These are phyloP conservation scores for Vanacampus margaritifer DNA, from an alignment of 2,113 vertebrate genomes.

Conservation along the genomic window DNA sequence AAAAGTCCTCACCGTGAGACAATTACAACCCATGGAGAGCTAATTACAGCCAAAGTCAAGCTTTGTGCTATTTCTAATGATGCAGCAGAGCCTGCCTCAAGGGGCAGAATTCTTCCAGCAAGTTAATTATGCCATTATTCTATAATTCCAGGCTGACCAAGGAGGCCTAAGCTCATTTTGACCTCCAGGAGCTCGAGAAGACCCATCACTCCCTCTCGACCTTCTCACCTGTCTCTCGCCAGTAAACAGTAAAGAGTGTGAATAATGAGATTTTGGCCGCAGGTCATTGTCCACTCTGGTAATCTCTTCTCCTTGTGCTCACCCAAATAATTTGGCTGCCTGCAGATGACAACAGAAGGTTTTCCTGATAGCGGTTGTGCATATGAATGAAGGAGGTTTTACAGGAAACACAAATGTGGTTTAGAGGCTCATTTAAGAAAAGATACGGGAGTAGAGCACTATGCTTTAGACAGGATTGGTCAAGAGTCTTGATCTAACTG, in stretches of 20 bases:
- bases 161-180: slow-evolving; percentile 32
- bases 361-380: slow-evolving; percentile 36
- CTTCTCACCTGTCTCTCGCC: slow-evolving; percentile 5
- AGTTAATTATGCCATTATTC: slow-evolving; percentile 73
- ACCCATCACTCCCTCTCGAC: slow-evolving; percentile 17
- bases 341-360: slow-evolving; percentile 40
- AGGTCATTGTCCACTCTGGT: slow-evolving; percentile 24
- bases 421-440: slow-evolving; percentile 6
- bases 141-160: slow-evolving; percentile 62
- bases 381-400: slow-evolving; percentile 36
- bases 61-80: slow-evolving; percentile 46
- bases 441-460: slow-evolving; percentile 9
- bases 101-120: slow-evolving; percentile 56
- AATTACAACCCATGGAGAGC: slow-evolving; percentile 70
- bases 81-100: slow-evolving; percentile 44
- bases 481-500: background rate
- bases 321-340: slow-evolving; percentile 44
- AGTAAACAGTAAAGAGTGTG: slow-evolving; percentile 42
- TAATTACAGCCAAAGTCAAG: slow-evolving; percentile 64
- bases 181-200: slow-evolving; percentile 55
- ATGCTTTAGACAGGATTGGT: slow-evolving; percentile 7
- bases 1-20: slow-evolving; percentile 55
- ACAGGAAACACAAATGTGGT: slow-evolving; percentile 4
- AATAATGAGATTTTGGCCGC: slow-evolving; percentile 52
- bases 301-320: slow-evolving; percentile 25